phyloP scores from a whole-genome alignment of 2,888 invertebrate species.

The Cephus pygmeus region DNA sequence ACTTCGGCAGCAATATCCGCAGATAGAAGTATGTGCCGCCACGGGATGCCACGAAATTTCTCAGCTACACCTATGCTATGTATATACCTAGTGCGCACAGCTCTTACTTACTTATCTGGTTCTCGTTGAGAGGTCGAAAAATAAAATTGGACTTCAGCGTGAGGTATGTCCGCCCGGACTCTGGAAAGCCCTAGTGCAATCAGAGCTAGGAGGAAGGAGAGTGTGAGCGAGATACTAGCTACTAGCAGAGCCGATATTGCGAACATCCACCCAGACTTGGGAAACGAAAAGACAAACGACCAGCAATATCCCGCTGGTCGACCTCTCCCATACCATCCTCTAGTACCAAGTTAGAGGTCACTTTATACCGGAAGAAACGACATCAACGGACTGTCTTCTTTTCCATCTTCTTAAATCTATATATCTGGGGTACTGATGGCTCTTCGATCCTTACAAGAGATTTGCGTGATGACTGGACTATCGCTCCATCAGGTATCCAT shows the following conservation, averaged over 20 bases:
- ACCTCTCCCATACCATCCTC: constrained; percentile 7
- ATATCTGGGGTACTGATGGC: background rate
- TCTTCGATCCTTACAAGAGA: background rate
- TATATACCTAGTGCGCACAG: constrained; percentile 2
- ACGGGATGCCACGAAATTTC: background rate
- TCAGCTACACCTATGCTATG: background rate
- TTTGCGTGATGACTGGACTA: background rate
- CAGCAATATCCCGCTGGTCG: constrained; percentile 32
- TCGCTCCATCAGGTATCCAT: background rate
- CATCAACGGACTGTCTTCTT: background rate
- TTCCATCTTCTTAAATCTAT: background rate
- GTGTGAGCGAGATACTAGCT: constrained; percentile 12
- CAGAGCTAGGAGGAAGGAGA: constrained; percentile 21
- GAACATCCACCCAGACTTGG: constrained; percentile 17
- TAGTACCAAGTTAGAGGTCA: constrained; percentile 22
- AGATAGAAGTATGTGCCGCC: background rate
- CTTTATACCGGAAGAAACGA: constrained; percentile 28
- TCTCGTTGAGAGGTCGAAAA: constrained; percentile 25
- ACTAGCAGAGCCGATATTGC: constrained; percentile 30
- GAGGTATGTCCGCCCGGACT: constrained; percentile 30
- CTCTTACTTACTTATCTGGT: constrained; percentile 15
- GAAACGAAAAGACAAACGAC: constrained; percentile 31
- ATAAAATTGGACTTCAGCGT: constrained; percentile 31
- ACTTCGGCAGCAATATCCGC: background rate
- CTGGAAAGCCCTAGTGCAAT: constrained; percentile 31